Conservation (phyloP, 2,113 vertebrate genomes). For the Eretmochelys imbricata region DNA sequence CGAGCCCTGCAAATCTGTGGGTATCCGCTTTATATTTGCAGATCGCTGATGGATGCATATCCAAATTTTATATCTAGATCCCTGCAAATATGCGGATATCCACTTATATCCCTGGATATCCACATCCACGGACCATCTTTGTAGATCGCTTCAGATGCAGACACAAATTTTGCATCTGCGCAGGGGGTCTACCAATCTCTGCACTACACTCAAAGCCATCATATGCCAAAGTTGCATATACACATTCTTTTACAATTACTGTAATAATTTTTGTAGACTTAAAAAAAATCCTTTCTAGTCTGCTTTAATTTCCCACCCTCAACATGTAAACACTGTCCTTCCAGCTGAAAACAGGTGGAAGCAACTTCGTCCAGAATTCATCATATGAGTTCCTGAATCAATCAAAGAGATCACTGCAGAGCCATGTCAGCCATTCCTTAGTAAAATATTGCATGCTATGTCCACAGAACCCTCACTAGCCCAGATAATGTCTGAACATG, state of each 20-base stretch:
- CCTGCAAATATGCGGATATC: too few species aligned
- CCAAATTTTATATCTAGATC: too few species aligned
- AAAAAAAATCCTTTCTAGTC: background rate
- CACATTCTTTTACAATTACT: background rate
- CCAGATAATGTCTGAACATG: background rate
- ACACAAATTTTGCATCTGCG: too few species aligned
- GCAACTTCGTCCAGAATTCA: background rate
- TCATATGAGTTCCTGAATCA: background rate
- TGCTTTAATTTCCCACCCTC: background rate
- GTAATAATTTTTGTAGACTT: background rate
- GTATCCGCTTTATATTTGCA: too few species aligned
- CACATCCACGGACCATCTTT: too few species aligned
- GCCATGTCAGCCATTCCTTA: background rate
- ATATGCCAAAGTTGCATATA: background rate
- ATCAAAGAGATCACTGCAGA: background rate
- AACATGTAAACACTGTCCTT: background rate
- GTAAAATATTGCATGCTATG: rapidly evolving
- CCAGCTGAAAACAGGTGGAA: background rate
- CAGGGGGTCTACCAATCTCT: background rate
- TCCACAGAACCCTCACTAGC: background rate
- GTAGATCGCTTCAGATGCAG: too few species aligned
- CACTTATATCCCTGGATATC: too few species aligned
- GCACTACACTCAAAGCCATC: background rate
- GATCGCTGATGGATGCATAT: too few species aligned
- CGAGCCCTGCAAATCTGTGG: too few species aligned